These are phyloP conservation scores for Varecia variegata DNA, from an alignment of 2,797 vertebrate genomes.

Conservation along the genomic window DNA sequence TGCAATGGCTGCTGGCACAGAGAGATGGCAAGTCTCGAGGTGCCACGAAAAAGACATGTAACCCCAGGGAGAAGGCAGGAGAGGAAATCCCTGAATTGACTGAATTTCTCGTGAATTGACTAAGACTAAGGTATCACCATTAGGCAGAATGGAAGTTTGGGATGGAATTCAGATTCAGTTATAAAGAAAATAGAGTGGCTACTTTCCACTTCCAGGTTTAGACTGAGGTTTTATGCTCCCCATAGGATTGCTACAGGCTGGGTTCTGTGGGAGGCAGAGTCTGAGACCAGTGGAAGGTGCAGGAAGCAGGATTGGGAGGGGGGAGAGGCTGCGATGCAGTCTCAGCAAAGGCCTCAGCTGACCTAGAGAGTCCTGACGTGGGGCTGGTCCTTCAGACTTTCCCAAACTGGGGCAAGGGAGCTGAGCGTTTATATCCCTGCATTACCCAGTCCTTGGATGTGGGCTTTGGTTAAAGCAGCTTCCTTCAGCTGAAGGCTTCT, in stretches of 20 bases:
- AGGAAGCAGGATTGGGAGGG: background rate
- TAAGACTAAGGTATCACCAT: background rate
- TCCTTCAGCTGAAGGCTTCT: background rate
- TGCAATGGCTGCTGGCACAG: background rate
- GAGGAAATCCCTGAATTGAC: background rate
- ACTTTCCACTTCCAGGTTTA: background rate
- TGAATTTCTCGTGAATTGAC: background rate
- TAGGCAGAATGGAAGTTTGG: background rate
- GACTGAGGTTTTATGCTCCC: background rate
- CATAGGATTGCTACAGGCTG: fast-evolving
- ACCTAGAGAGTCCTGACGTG: background rate
- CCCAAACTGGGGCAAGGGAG: background rate
- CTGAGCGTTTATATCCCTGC: too few relatives aligned
- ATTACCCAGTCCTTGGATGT: too few relatives aligned
- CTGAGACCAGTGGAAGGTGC: fast-evolving
- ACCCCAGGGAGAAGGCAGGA: too few relatives aligned
- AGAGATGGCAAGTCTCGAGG: background rate
- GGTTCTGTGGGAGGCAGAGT: background rate
- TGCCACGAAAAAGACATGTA: background rate
- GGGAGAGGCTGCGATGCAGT: background rate
- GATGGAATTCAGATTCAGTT: background rate
- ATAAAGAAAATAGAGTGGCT: background rate
- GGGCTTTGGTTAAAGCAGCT: background rate
- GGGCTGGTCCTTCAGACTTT: background rate
- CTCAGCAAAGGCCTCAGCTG: background rate